Evolutionary conservation across 2,888 invertebrate species (phyloP).

Genomic region (Agriopis marginaria): DNA sequence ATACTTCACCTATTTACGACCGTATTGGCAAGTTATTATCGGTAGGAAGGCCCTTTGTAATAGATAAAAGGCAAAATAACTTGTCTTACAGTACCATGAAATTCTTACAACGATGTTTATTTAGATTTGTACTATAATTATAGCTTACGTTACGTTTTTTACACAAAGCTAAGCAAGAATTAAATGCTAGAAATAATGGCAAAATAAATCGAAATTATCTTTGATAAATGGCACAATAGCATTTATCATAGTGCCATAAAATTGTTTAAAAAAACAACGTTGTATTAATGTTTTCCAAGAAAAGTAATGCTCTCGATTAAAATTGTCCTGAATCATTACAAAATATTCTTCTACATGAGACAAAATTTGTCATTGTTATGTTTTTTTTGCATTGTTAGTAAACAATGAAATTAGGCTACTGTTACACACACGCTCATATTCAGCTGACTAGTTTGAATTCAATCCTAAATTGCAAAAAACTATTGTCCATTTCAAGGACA

Average conservation of each 20-base stretch:
- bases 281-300: not conserved
- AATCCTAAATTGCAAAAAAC: conserved; percentile 14
- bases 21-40: conserved; percentile 17
- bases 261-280: no score
- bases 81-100: no score
- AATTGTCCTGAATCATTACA: not conserved
- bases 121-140: no score
- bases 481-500: conserved; percentile 29
- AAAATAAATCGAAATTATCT: no score
- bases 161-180: no score
- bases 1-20: conserved; percentile 33
- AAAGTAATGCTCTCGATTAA: not conserved
- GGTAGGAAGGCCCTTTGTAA: conserved; percentile 3
- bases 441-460: conserved; percentile 18
- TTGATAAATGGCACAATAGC: no score
- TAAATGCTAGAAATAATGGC: no score
- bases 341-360: not conserved
- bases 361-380: conserved; percentile 11
- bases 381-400: conserved; percentile 32
- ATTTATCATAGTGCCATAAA: no score
- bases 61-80: not conserved
- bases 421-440: conserved; percentile 21
- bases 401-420: conserved; percentile 31
- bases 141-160: no score
- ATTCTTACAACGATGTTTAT: no score